Base-by-base conservation (phyloP, 2,888 invertebrate genomes). In the Crocallis elinguaria region DNA sequence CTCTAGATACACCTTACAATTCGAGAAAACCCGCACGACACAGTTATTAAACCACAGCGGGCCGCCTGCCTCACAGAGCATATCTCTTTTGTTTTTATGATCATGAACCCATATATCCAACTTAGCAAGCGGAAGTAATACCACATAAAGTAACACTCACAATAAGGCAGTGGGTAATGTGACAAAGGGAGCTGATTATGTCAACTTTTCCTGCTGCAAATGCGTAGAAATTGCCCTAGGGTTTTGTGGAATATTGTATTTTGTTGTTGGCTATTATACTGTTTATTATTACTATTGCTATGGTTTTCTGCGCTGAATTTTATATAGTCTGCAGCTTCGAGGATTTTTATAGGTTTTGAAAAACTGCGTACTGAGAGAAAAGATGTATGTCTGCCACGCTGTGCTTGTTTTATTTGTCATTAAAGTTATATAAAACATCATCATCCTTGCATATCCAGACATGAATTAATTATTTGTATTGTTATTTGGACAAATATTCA, bases 121-220 rank as follows among this genome's bases (percentile, higher is more conserved):
- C 58, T 64, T 57, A 66, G 62, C 56, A 58, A 54, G 59, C 60
- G 58, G 64, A 58, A 69, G 65, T 64, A 57, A 49, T 17, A 45
- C 13, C 30, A 56, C 43, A 59, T 73, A 67, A 64, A 64, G 43
- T 56, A 52, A 57, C 55, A 58, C 60, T 63, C 53, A 48, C 55
- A 49, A 52, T 54, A 60, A 53, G 44, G 42, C 41, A 21, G 36
- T 45, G 57, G 50, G 63, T 64, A 64, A 65, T 64, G 66, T 52
- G 59, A 64, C 56, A 64, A 66, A 66, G 59, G 60, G 55, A 58
- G 33, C 58, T 60, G 57, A 57, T 69, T 66, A 63, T 48, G 60
- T 66, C 62, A 59, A 42, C 49, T 44, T 49, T n/a, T 51, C 35
- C 44, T 43, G 35, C 19, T 13, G 36, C 19, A 30, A 49, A 57